These are phyloP conservation scores for Remorina albescens DNA, from an alignment of 2,797 vertebrate species.

Conservation along the genomic window DNA sequence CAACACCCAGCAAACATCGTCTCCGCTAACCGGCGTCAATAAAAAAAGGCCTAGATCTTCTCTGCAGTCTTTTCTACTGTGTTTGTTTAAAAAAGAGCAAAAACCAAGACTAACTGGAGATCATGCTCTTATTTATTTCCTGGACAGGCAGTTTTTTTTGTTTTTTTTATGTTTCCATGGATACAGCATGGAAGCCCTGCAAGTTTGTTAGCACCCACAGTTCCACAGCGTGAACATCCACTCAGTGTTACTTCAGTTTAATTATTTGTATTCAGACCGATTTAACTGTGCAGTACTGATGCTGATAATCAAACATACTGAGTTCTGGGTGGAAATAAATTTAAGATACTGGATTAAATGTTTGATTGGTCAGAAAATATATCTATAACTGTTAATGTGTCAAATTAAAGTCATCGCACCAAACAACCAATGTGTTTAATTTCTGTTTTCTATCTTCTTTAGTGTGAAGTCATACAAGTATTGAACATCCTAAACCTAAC, in stretches of 20 bases:
- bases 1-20: background rate
- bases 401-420: too few relatives aligned
- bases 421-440: too few relatives aligned
- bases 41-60: conserved; percentile 1
- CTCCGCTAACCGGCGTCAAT: background rate
- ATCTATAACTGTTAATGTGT: too few relatives aligned
- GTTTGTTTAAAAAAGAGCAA: background rate
- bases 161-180: conserved; percentile 2
- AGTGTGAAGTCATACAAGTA: too few relatives aligned
- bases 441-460: too few relatives aligned
- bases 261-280: background rate
- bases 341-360: too few relatives aligned
- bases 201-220: background rate
- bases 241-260: background rate
- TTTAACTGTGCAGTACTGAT: background rate
- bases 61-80: background rate
- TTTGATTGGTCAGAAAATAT: too few relatives aligned
- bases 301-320: background rate
- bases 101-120: background rate
- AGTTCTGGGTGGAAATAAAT: background rate
- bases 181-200: conserved; percentile 7
- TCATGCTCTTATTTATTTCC: conserved; percentile 6
- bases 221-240: background rate
- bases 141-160: background rate
- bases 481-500: too few relatives aligned